Conservation (phyloP, 2,797 vertebrate genomes). For the Ctenopoma kingsleyae region DNA sequence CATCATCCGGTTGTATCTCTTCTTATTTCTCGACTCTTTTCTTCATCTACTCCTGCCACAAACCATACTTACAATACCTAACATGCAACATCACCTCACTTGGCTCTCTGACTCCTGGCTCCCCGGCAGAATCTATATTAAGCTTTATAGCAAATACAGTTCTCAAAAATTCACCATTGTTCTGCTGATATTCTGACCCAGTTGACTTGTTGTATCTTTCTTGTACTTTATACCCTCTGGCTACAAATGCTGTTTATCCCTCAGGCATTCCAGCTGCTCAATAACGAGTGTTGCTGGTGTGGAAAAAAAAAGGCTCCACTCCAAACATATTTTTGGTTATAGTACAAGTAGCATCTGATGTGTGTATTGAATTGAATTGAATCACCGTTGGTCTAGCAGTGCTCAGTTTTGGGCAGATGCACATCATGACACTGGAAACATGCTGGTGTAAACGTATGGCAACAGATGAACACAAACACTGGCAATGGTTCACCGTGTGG, state of each 20-base stretch:
- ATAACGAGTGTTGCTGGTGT: constrained; percentile 23
- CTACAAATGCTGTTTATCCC: constrained; percentile 53
- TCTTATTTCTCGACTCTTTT: constrained; percentile 9
- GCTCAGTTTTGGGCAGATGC: constrained; percentile 17
- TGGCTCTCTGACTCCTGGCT: constrained; percentile 24
- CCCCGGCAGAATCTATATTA: constrained; percentile 44
- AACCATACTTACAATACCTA: constrained; percentile 14
- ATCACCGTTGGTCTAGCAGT: constrained; percentile 30
- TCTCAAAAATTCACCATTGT: constrained; percentile 20
- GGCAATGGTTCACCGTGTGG: neutral
- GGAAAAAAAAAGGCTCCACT: constrained; percentile 7
- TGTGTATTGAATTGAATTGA: constrained; percentile 51
- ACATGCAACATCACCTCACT: constrained; percentile 31
- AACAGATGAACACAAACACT: constrained; percentile 20
- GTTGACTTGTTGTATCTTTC: constrained; percentile 40
- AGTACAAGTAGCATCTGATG: constrained; percentile 23
- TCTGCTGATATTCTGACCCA: constrained; percentile 39
- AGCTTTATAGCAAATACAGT: constrained; percentile 30
- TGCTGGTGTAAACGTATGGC: constrained; percentile 9
- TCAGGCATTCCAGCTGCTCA: constrained; percentile 50
- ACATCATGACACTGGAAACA: constrained; percentile 7
- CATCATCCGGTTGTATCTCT: constrained; percentile 31
- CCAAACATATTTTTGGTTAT: constrained; percentile 46
- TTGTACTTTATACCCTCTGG: constrained; percentile 37
- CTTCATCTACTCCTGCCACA: constrained; percentile 30